Conservation (phyloP, 2,113 vertebrate species). For the Rhegmatorhina hoffmannsi region DNA sequence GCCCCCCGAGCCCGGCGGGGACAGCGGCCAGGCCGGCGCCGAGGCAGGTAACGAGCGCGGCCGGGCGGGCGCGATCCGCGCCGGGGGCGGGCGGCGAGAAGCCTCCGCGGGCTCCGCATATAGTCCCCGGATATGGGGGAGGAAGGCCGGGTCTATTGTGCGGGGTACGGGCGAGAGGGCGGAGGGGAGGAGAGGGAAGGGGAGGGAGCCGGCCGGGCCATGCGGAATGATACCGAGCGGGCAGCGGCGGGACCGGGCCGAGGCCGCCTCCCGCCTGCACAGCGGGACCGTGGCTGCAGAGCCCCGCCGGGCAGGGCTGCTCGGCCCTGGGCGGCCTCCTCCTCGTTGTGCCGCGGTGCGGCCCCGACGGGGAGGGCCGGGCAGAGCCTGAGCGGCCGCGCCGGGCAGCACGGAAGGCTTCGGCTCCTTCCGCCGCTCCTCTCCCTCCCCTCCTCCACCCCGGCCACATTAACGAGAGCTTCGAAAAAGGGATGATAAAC, state of each 20-base stretch:
- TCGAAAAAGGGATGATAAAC: neutral
- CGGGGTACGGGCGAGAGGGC: conserved; percentile 40
- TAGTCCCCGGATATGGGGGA: conserved; percentile 94
- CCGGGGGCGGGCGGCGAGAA: neutral
- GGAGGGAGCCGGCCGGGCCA: conserved; percentile 66
- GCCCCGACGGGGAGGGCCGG: neutral
- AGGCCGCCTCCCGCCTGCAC: neutral
- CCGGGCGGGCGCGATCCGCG: conserved; percentile 73
- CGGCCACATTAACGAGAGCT: neutral
- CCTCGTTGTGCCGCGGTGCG: neutral
- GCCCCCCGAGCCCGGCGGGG: conserved; percentile 61
- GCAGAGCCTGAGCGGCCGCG: neutral
- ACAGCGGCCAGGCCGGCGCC: conserved; percentile 82
- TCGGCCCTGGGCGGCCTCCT: neutral
- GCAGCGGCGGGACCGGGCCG: neutral
- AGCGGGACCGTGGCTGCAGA: neutral
- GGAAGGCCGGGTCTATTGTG: conserved; percentile 69
- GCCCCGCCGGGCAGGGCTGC: neutral
- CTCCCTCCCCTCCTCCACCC: neutral
- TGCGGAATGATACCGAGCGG: conserved; percentile 85
- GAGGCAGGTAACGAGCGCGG: conserved; percentile 86
- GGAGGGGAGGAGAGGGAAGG: conserved; percentile 63
- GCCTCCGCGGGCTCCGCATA: conserved; percentile 76
- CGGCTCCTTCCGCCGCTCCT: neutral
- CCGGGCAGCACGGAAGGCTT: neutral